Evolutionary conservation across 2,888 invertebrate genomes (phyloP).

Genomic region (Papilio protenor): DNA sequence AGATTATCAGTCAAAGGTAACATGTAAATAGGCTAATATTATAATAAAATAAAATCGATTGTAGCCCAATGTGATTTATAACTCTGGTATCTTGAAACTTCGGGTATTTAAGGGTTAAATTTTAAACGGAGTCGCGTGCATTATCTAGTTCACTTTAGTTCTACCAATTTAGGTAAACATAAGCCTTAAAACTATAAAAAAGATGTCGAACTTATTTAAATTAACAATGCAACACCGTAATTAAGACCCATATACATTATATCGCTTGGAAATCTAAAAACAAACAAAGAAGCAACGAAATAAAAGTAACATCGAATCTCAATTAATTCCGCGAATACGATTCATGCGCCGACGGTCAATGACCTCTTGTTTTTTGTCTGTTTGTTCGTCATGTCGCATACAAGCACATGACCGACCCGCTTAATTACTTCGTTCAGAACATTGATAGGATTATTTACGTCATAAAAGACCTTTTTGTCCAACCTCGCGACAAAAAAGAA

Average conservation of each 20-base stretch:
- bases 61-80: too few species aligned
- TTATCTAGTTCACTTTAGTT: background rate
- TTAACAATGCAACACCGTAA: slow-evolving; percentile 16
- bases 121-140: too few species aligned
- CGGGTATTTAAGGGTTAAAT: too few species aligned
- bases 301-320: slow-evolving; percentile 20
- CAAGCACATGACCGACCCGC: slow-evolving; percentile 10
- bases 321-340: slow-evolving; percentile 34
- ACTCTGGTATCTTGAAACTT: too few species aligned
- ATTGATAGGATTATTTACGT: background rate
- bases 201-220: background rate
- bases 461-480: background rate
- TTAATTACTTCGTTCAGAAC: slow-evolving; percentile 26
- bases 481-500: background rate
- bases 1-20: too few species aligned
- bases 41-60: too few species aligned
- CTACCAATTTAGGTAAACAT: background rate
- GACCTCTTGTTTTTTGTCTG: slow-evolving; percentile 50
- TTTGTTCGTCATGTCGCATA: slow-evolving; percentile 47
- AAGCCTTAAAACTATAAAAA: background rate
- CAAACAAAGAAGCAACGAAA: slow-evolving; percentile 17
- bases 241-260: slow-evolving; percentile 9
- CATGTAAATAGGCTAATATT: too few species aligned
- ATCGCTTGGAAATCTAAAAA: slow-evolving; percentile 25
- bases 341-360: slow-evolving; percentile 46